These are phyloP conservation scores for Cepphus grylle DNA, from an alignment of 2,113 vertebrate genomes.

Conservation along the genomic window DNA sequence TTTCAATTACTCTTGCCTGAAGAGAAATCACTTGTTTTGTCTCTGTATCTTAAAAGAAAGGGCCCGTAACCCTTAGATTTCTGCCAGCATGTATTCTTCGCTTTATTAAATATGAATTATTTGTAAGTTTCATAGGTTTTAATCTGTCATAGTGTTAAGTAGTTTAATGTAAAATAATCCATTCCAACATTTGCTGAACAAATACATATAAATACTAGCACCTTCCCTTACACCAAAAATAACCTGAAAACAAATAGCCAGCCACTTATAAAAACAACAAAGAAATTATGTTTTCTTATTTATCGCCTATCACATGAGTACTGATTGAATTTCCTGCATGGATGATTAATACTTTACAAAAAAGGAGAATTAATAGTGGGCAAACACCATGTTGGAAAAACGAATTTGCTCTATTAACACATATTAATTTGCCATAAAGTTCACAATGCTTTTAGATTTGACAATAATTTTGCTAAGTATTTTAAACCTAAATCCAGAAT, in stretches of 20 bases:
- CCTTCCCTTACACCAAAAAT: not conserved
- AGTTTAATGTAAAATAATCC: not conserved
- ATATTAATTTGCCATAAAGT: not conserved
- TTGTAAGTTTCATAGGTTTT: constrained; percentile 7
- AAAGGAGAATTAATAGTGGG: not conserved
- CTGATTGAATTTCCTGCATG: not conserved
- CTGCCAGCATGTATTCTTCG: not conserved
- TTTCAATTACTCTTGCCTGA: constrained; percentile 13
- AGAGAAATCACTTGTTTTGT: constrained; percentile 1
- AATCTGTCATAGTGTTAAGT: not conserved
- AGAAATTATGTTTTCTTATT: constrained; percentile 1
- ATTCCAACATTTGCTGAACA: not conserved
- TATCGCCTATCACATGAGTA: not conserved
- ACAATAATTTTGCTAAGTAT: not conserved
- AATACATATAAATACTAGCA: constrained; percentile 1
- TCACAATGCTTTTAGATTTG: not conserved
- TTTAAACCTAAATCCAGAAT: not conserved
- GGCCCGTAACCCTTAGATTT: not conserved
- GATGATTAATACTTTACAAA: not conserved
- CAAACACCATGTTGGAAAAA: not conserved
- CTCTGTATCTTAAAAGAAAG: not conserved
- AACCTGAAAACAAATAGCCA: not conserved
- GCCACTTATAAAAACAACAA: not conserved
- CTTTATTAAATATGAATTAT: constrained; percentile 31
- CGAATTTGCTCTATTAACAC: not conserved